A percentile compares a stretch with the other conserved stretches of the same genome.
phyloP scores from a whole-genome alignment of 2,888 invertebrate genomes.

The Lutraria lutraria region DNA sequence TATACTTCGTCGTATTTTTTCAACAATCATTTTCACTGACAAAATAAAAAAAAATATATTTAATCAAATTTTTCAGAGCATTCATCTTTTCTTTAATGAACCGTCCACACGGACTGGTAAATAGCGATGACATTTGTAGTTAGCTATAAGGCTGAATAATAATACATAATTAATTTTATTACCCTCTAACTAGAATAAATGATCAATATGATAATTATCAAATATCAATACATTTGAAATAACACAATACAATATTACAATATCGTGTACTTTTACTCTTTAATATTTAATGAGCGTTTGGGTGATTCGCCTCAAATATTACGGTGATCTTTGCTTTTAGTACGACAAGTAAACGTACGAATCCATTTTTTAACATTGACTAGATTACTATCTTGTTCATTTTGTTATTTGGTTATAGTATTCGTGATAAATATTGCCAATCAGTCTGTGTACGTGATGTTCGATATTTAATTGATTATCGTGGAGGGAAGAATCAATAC shows the following conservation, averaged over 20 bases:
- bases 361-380: too few species aligned
- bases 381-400: neutral
- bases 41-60: too few species aligned
- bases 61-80: neutral
- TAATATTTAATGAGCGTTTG: neutral
- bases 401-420: neutral
- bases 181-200: neutral
- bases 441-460: neutral
- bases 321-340: neutral
- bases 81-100: neutral
- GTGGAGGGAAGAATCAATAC: constrained; percentile 18
- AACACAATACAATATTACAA: neutral
- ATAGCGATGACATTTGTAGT: neutral
- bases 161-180: neutral
- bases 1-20: too few species aligned
- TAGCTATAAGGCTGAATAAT: neutral
- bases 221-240: neutral
- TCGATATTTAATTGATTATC: constrained; percentile 7
- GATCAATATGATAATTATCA: neutral
- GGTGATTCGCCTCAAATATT: neutral
- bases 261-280: neutral
- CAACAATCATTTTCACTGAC: too few species aligned
- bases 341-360: too few species aligned
- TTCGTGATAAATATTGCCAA: neutral
- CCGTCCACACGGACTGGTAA: neutral